A percentile compares a stretch with the other conserved stretches of the same genome.
phyloP scores from a whole-genome alignment of 30 jellyfish, hydroid and myxozoan species.

The Turritopsis dohrnii region DNA sequence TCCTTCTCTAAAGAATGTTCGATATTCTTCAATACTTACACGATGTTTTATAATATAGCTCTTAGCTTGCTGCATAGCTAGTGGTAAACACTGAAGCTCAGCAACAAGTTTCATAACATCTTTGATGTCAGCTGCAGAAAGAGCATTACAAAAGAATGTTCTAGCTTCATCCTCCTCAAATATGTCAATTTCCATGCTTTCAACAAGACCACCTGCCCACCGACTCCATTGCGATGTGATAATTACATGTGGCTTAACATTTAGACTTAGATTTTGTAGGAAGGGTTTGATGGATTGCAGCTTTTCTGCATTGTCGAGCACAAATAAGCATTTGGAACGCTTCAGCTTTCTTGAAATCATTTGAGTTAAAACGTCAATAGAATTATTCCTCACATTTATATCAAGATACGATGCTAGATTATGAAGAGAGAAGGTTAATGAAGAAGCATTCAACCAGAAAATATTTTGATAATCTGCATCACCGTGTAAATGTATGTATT shows the following conservation, averaged over 20 bases:
- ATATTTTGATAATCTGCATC: constrained; percentile 30
- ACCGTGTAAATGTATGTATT: constrained; percentile 33
- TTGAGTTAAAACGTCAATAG: constrained; percentile 2
- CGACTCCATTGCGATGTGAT: constrained; percentile 34
- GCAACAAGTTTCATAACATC: constrained; percentile 33
- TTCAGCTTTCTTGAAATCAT: constrained; percentile 4
- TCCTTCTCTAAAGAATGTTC: constrained; percentile 24
- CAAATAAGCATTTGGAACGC: constrained; percentile 23
- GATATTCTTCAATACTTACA: constrained; percentile 6
- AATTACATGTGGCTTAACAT: constrained; percentile 16
- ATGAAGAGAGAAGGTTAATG: constrained; percentile 32
- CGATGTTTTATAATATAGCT: constrained; percentile 33
- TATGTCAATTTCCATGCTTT: constrained; percentile 20
- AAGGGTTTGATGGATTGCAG: constrained; percentile 32
- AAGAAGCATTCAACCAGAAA: constrained; percentile 44
- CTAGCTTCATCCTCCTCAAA: constrained; percentile 36
- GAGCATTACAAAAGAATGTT: constrained; percentile 1
- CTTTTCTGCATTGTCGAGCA: constrained; percentile 51
- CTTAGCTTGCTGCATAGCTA: constrained; percentile 56
- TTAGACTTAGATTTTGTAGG: constrained; percentile 9
- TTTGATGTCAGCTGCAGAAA: not conserved
- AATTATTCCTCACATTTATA: not conserved
- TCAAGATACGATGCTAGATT: constrained; percentile 38
- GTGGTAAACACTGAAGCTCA: constrained; percentile 45
- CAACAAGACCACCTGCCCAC: constrained; percentile 28